Base-by-base conservation (phyloP, 1,140 invertebrate species). In the Monomorium pharaonis region DNA sequence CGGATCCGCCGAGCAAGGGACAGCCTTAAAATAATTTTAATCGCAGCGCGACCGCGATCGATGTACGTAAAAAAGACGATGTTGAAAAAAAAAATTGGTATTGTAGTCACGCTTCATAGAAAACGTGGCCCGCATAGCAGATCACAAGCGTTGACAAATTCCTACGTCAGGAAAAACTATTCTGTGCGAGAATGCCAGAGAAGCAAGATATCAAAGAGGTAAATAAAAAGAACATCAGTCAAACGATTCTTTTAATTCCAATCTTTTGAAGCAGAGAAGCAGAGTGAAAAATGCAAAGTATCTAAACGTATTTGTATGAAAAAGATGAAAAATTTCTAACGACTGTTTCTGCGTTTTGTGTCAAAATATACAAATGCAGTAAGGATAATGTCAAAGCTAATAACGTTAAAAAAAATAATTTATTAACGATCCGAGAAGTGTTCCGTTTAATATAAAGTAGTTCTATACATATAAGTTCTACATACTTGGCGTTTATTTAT, bases 1-100 rank as follows among this genome's bases (percentile, higher is more conserved):
- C n/a, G 21, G n/a, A 70, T 54, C 58, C 60, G 27, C 49, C 27
- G 10, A n/a, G 58, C 3, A 10, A n/a, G 12, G 12, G 37, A 24
- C n/a, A 54, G 37, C 30, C 60, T 88, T 76, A 86, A 89, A 84
- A 90, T 87, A 75, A 90, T 87, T 84, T 89, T 87, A 84, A 89
- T 84, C 67, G 69, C 30, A n/a, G 37, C 27, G 30, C 44, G 4
- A 12, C 3, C 44, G 9, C n/a, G 9, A 42, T 18, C n/a, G 24
- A 49, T 21, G 14, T 65, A 65, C 4, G 58, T 21, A 16, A 16
- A 67, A 83, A 44, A 58, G 10, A 30, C 12, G 56, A 18, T 62
- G 7, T n/a, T 24, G 12, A 49, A 10, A 70, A 58, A 65, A 60
- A 47, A 60, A 49, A 56, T 21, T 33, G 3, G 44, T 84, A 90